Percentiles rank a stretch among this genome's conserved stretches.
Conservation (phyloP, 2,888 invertebrate species). For the Drepanosiphum platanoidis region DNA sequence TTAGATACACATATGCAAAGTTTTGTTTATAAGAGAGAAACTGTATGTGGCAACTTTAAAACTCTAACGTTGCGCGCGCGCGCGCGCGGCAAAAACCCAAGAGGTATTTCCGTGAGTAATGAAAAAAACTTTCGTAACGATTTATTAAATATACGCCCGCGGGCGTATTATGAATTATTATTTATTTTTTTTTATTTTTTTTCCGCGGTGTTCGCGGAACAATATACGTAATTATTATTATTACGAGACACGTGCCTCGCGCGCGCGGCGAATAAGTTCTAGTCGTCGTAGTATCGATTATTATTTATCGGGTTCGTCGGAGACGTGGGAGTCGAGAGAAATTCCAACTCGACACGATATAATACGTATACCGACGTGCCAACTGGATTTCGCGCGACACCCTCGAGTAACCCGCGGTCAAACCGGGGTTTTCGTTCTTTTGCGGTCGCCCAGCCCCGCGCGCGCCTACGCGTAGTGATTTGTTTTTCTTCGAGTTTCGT, state of each 20-base stretch:
- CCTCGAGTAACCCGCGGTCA: no score
- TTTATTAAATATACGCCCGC: neutral
- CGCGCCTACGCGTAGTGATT: neutral
- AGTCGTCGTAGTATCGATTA: no score
- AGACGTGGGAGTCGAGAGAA: no score
- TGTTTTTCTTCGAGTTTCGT: no score
- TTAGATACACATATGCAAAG: neutral
- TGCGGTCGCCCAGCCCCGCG: no score
- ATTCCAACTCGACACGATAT: no score
- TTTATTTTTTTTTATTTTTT: neutral
- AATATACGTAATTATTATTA: neutral
- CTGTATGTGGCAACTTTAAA: neutral
- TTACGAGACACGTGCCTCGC: no score
- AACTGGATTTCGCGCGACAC: no score
- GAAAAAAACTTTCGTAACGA: neutral
- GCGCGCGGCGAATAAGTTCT: no score
- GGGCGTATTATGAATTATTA: neutral
- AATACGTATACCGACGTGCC: no score
- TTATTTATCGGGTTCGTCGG: no score
- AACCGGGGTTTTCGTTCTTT: no score
- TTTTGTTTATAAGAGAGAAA: slow-evolving; percentile 6
- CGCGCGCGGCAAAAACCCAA: neutral
- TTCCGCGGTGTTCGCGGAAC: neutral
- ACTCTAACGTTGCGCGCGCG: neutral
- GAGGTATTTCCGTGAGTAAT: neutral